These are phyloP conservation scores for Podarcis lilfordi DNA, from an alignment of 2,797 vertebrate genomes.

Conservation along the genomic window DNA sequence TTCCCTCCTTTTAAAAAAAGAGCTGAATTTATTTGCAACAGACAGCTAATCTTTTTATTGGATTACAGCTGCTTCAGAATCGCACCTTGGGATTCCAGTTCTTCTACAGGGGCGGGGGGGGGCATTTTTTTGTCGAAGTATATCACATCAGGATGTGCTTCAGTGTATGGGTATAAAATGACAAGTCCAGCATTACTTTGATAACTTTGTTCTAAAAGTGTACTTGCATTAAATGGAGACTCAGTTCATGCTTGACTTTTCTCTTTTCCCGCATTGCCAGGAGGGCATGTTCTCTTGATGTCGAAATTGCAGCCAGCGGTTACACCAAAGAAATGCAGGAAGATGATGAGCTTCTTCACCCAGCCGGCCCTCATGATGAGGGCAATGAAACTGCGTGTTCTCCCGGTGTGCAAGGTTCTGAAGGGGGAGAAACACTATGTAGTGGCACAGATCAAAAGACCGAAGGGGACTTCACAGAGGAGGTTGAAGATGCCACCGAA, in stretches of 20 bases:
- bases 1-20: neutral
- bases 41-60: neutral
- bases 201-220: neutral
- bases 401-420: constrained; percentile 54
- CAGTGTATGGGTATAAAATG: neutral
- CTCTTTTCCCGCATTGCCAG: constrained; percentile 70
- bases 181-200: neutral
- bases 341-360: constrained; percentile 84
- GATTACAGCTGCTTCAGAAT: neutral
- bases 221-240: neutral
- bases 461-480: neutral
- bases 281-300: constrained; percentile 86
- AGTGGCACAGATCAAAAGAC: constrained; percentile 39
- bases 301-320: constrained; percentile 93
- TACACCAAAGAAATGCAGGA: constrained; percentile 90
- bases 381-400: constrained; percentile 41
- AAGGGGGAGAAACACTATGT: constrained; percentile 13
- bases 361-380: constrained; percentile 79
- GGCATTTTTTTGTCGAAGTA: neutral
- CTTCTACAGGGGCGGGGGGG: neutral
- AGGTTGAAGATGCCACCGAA: constrained; percentile 17
- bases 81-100: neutral
- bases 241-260: neutral
- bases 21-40: neutral
- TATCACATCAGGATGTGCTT: neutral